phyloP scores from a whole-genome alignment of 2,888 invertebrate genomes.

The Leptogaster cylindrica region DNA sequence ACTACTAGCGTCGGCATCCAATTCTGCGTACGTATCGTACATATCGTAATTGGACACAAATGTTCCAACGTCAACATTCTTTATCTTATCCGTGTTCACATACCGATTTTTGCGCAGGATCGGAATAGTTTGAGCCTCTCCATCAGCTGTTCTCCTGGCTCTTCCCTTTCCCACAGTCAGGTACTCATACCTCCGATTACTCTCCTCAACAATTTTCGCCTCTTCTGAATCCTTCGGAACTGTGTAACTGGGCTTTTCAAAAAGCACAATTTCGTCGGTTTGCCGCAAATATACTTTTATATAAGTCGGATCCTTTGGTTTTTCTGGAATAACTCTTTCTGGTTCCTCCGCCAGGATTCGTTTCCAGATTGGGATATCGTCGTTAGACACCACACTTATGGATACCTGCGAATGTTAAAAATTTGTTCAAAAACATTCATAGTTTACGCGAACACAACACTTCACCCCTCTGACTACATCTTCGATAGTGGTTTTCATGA shows the following conservation, averaged over 20 bases:
- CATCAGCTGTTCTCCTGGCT: constrained; percentile 69
- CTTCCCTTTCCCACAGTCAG: constrained; percentile 72
- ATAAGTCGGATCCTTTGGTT: constrained; percentile 62
- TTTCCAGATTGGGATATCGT: constrained; percentile 16
- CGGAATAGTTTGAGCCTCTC: constrained; percentile 74
- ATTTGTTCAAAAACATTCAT: not conserved
- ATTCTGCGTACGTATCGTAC: constrained; percentile 71
- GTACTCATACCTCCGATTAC: constrained; percentile 72
- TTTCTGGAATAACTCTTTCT: not conserved
- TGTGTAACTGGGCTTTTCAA: constrained; percentile 70
- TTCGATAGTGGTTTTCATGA: constrained; percentile 11
- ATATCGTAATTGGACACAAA: constrained; percentile 81
- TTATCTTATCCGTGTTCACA: constrained; percentile 66
- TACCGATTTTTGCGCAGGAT: constrained; percentile 70
- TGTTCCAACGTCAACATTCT: constrained; percentile 66
- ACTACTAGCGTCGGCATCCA: constrained; percentile 54
- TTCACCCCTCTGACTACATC: too few relatives aligned
- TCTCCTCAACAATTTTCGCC: constrained; percentile 65
- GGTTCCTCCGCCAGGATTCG: not conserved
- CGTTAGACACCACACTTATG: constrained; percentile 1
- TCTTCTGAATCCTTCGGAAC: constrained; percentile 68
- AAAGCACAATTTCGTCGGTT: constrained; percentile 70
- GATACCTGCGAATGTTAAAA: not conserved
- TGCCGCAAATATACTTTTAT: constrained; percentile 71
- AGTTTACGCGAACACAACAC: too few relatives aligned